Conservation (phyloP, 1,140 invertebrate genomes). For the Octopus bimaculoides region DNA sequence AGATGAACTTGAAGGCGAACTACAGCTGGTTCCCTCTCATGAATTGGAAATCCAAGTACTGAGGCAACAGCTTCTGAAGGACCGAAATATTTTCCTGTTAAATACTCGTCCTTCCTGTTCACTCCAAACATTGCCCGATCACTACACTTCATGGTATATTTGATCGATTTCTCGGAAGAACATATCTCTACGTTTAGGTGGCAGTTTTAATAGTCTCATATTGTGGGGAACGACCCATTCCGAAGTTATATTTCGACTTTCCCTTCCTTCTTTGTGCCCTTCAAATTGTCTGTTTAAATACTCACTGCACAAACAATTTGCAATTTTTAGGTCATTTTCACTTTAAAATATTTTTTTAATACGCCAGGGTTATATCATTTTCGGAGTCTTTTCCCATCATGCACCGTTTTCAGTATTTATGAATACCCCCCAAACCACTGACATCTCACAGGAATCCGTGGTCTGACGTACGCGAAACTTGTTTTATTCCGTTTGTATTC, state of each 20-base stretch:
- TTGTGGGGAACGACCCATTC: constrained; percentile 5
- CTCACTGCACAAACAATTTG: too few species aligned
- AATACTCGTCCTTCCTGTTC: background rate
- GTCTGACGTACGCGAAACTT: too few species aligned
- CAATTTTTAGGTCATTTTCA: too few species aligned
- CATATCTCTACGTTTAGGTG: background rate
- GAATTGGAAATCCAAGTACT: background rate
- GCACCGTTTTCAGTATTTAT: too few species aligned
- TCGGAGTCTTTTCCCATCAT: too few species aligned
- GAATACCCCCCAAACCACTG: too few species aligned
- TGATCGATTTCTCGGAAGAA: background rate
- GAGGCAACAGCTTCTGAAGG: background rate
- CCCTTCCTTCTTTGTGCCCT: too few species aligned
- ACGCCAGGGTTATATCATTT: too few species aligned
- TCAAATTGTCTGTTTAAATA: too few species aligned
- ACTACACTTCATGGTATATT: background rate
- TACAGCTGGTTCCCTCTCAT: background rate
- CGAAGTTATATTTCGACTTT: background rate
- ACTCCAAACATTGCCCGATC: background rate
- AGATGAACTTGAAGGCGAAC: background rate
- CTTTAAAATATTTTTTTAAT: too few species aligned
- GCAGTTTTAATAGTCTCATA: background rate
- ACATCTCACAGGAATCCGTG: too few species aligned
- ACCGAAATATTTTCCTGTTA: background rate
- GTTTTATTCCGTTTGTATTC: too few species aligned